Base-by-base conservation (phyloP, 2,797 vertebrate genomes). In the Hylomyscus alleni region DNA sequence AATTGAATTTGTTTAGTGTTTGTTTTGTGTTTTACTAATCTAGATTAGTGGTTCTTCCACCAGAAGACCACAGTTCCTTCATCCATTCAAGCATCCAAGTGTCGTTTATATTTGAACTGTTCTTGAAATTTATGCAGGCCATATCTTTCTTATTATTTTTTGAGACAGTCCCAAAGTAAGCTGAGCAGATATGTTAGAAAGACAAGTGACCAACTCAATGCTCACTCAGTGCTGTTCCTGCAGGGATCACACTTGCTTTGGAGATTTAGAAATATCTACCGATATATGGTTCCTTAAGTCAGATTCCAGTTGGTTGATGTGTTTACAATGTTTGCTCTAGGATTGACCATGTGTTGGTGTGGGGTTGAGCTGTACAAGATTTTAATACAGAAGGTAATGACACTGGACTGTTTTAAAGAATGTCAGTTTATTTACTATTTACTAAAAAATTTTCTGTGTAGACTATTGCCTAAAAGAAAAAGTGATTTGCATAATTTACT, bases 121-220 rank as follows among this genome's bases (percentile, higher is more conserved):
- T 94, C 62, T 92, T 92, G 80, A 95, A 60, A 96, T 93, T 93
- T 87, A 85, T 78, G 34, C 50, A 91, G 62, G 67, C 90, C 77
- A 34, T 72, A 80, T 87, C 62, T 80, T 86, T 37, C 50, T 96
- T 81, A 91, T 91, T 94, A 92, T 93, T 82, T 94, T 91, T 91
- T 91, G 75, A 96, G 90, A 93, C 85, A 73, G 81, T 34, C 50
- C 77, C 65, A 81, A 65, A 73, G 52, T 44, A 83, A 60, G 17
- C 34, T 31, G 44, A 6, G 4, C 52, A 85, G 67, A 92, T 82
- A 72, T 85, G 56, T 24, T 54, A 37, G 54, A 92, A 89, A 93
- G 44, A 40, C 26, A 67, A 94, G 65, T 69, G 52, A 22, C 72
- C 81, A 19, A 40, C n/a, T 91, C 65, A 60, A 5, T 85, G 76